Percentiles rank a stretch among this genome's conserved stretches.
Evolutionary conservation across 2,113 vertebrate species (phyloP).

Genomic region (Nettapus auritus): DNA sequence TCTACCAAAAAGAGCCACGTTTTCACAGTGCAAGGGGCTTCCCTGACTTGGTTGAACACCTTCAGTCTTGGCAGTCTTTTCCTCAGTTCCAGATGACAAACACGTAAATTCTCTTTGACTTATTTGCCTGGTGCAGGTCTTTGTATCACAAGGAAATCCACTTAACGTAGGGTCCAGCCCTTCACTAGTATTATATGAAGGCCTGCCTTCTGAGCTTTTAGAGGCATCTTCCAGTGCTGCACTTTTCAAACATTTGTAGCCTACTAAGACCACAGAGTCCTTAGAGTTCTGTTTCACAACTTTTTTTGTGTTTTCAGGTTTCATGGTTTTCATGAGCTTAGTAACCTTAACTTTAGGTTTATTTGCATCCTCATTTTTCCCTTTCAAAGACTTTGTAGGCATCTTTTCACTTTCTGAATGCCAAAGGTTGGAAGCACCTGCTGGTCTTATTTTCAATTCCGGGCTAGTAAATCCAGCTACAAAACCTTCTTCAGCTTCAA

Average conservation of each 20-base stretch:
- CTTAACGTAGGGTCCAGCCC: slow-evolving; percentile 77
- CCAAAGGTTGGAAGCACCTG: slow-evolving; percentile 78
- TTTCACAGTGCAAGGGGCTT: slow-evolving; percentile 74
- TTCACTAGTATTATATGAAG: slow-evolving; percentile 76
- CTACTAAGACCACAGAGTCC: slow-evolving; percentile 95
- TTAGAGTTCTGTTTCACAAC: slow-evolving; percentile 92
- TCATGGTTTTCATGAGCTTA: slow-evolving; percentile 94
- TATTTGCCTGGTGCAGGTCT: slow-evolving; percentile 76
- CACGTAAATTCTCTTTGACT: slow-evolving; percentile 75
- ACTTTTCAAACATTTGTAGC: slow-evolving; percentile 94
- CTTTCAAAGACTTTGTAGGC: slow-evolving; percentile 79
- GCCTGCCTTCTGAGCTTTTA: slow-evolving; percentile 83
- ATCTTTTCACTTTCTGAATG: slow-evolving; percentile 85
- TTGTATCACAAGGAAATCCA: slow-evolving; percentile 77
- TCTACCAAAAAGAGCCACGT: slow-evolving; percentile 74
- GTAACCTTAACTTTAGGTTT: slow-evolving; percentile 95
- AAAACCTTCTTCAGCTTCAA: slow-evolving; percentile 84
- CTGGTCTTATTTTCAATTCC: slow-evolving; percentile 80
- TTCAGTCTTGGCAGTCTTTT: slow-evolving; percentile 75
- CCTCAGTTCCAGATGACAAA: slow-evolving; percentile 72
- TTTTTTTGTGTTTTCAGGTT: slow-evolving; percentile 93
- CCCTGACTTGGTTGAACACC: slow-evolving; percentile 55
- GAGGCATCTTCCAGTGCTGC: slow-evolving; percentile 78
- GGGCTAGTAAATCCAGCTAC: slow-evolving; percentile 81
- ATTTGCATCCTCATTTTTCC: slow-evolving; percentile 81